Evolutionary conservation across 2,797 vertebrate genomes (phyloP).

Genomic region (Aplochiton taeniatus): DNA sequence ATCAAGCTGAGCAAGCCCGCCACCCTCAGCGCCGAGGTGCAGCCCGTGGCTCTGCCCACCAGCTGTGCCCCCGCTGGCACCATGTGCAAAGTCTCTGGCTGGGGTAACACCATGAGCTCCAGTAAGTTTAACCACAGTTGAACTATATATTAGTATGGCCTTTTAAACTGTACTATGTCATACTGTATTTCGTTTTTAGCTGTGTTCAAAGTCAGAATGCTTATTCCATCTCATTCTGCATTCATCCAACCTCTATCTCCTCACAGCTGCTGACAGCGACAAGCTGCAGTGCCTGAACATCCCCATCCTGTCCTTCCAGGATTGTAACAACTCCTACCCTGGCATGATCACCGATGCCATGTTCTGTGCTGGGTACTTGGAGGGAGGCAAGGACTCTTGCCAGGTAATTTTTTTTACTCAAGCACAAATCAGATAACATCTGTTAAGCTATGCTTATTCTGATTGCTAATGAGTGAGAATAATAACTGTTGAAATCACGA

Average conservation of each 20-base stretch:
- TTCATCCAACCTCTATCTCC: not conserved
- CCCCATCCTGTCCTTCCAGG: conserved; percentile 31
- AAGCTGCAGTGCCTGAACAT: conserved; percentile 62
- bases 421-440: not conserved
- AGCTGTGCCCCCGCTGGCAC: conserved; percentile 61
- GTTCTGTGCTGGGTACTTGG: conserved; percentile 65
- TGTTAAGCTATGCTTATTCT: not conserved
- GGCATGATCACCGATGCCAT: conserved; percentile 44
- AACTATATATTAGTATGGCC: not conserved
- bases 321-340: conserved; percentile 44
- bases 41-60: conserved; percentile 66
- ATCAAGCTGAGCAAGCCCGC: conserved; percentile 73
- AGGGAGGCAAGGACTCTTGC: conserved; percentile 73
- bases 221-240: not conserved
- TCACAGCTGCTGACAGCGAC: conserved; percentile 44
- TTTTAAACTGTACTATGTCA: too few species aligned
- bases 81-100: conserved; percentile 71
- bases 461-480: not conserved
- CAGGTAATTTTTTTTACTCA: conserved; percentile 42
- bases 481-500: too few species aligned
- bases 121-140: conserved; percentile 22
- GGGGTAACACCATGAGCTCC: conserved; percentile 73
- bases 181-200: too few species aligned
- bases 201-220: too few species aligned
- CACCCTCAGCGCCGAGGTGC: conserved; percentile 57